Conservation (phyloP, 64 coral and sea anemone species). For the Montipora capricornis region DNA sequence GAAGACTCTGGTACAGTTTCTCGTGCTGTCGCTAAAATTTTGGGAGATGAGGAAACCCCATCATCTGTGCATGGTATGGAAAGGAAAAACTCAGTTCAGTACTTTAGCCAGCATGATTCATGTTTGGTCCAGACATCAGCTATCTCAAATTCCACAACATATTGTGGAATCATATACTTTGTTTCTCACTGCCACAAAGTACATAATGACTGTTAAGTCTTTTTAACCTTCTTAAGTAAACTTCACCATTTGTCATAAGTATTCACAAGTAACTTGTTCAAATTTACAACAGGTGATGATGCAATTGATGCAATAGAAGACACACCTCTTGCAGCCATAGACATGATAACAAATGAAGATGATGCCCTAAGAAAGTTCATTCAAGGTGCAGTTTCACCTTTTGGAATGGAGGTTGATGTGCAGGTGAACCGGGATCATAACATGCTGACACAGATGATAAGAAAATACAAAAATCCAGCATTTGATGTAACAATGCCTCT, state of each 20-base stretch:
- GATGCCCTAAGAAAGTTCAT: conserved; percentile 12
- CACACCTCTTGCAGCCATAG: conserved; percentile 6
- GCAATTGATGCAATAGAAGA: conserved; percentile 3
- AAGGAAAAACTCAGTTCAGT: conserved; percentile 9
- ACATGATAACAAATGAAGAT: conserved; percentile 2
- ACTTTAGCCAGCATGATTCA: conserved; percentile 9
- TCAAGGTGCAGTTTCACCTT: background rate
- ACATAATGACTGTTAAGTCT: conserved; percentile 9
- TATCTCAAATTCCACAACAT: conserved; percentile 7
- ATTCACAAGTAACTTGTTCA: conserved; percentile 9
- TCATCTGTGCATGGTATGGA: conserved; percentile 1
- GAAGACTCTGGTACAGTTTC: conserved; percentile 9
- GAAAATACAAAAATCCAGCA: too few species aligned
- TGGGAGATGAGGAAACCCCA: conserved; percentile 7
- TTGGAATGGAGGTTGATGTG: too few species aligned
- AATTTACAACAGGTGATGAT: conserved; percentile 7
- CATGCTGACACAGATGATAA: too few species aligned
- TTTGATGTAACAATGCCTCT: too few species aligned
- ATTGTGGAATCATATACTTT: conserved; percentile 7
- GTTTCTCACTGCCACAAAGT: conserved; percentile 3
- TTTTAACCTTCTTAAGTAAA: conserved; percentile 1
- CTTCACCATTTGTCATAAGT: background rate
- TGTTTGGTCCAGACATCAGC: conserved; percentile 3
- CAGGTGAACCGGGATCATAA: too few species aligned
- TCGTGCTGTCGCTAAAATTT: conserved; percentile 4